These are phyloP conservation scores for Rhyzopertha dominica DNA, from an alignment of 1,140 invertebrate species.

Conservation along the genomic window DNA sequence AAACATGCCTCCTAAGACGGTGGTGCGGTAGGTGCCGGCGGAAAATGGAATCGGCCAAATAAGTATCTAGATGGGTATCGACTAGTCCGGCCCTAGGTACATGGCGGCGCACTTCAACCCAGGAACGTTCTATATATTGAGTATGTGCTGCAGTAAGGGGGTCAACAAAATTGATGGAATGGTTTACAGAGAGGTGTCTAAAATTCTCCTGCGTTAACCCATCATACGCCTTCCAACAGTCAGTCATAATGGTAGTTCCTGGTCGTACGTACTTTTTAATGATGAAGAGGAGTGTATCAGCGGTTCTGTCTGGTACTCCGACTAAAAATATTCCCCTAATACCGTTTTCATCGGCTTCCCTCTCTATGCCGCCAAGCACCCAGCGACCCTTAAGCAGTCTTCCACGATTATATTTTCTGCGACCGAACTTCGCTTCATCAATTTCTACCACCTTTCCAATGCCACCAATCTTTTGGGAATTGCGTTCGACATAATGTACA, in stretches of 20 bases:
- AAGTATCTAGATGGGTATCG: no score
- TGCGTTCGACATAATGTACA: no score
- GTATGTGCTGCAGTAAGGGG: conserved; percentile 21
- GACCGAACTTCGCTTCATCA: neutral
- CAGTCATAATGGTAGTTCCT: conserved; percentile 33
- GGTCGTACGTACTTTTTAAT: neutral
- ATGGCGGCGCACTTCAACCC: no score
- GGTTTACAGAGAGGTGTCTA: conserved; percentile 27
- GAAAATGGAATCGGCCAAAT: no score
- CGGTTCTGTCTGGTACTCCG: neutral
- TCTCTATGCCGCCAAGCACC: conserved; percentile 3
- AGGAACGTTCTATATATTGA: conserved; percentile 8
- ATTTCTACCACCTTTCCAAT: conserved; percentile 1
- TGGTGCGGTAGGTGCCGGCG: no score
- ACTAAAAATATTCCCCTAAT: conserved; percentile 1
- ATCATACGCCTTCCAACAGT: conserved; percentile 34
- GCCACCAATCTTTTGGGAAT: no score
- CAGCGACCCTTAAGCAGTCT: neutral
- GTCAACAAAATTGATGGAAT: conserved; percentile 23
- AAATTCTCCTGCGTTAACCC: conserved; percentile 19
- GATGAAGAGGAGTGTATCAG: neutral
- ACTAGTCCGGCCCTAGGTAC: no score
- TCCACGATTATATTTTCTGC: neutral
- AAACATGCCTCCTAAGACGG: no score
- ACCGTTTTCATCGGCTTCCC: neutral